Conservation (phyloP, 2,888 invertebrate species). For the Agapostemon virescens region DNA sequence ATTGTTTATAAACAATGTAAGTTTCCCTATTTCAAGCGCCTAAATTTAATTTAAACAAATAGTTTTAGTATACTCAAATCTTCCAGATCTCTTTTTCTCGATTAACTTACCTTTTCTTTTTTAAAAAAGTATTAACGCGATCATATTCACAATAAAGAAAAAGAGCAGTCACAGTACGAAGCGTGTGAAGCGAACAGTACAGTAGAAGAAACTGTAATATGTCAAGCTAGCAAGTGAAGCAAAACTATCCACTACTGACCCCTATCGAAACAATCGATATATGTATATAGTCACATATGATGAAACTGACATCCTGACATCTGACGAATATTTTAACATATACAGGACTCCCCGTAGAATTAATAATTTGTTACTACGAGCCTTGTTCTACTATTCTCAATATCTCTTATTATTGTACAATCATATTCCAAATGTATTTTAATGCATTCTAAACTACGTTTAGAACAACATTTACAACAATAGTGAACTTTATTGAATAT, state of each 20-base stretch:
- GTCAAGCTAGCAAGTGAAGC: slow-evolving; percentile 66
- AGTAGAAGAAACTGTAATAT: slow-evolving; percentile 69
- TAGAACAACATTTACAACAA: background rate
- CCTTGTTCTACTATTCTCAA: background rate
- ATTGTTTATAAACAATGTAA: slow-evolving; percentile 20
- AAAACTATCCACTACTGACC: slow-evolving; percentile 76
- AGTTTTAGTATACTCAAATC: too few relatives aligned
- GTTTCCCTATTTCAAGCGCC: slow-evolving; percentile 31
- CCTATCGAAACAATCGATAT: slow-evolving; percentile 77
- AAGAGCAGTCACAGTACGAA: background rate
- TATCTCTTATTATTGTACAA: background rate
- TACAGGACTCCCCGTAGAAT: slow-evolving; percentile 25
- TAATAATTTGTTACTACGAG: slow-evolving; percentile 22
- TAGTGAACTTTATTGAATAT: background rate
- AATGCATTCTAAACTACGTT: slow-evolving; percentile 21
- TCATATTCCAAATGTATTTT: slow-evolving; percentile 1
- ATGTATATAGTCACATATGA: slow-evolving; percentile 76
- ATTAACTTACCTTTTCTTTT: slow-evolving; percentile 46
- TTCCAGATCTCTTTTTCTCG: background rate
- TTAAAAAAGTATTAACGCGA: slow-evolving; percentile 16
- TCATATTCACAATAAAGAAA: slow-evolving; percentile 27
- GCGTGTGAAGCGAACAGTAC: slow-evolving; percentile 50
- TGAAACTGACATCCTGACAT: slow-evolving; percentile 57
- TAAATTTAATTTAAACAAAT: slow-evolving; percentile 25
- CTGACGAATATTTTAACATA: slow-evolving; percentile 47